These are phyloP conservation scores for Harpagoxenus sublaevis DNA, from an alignment of 2,888 invertebrate genomes.

Conservation along the genomic window DNA sequence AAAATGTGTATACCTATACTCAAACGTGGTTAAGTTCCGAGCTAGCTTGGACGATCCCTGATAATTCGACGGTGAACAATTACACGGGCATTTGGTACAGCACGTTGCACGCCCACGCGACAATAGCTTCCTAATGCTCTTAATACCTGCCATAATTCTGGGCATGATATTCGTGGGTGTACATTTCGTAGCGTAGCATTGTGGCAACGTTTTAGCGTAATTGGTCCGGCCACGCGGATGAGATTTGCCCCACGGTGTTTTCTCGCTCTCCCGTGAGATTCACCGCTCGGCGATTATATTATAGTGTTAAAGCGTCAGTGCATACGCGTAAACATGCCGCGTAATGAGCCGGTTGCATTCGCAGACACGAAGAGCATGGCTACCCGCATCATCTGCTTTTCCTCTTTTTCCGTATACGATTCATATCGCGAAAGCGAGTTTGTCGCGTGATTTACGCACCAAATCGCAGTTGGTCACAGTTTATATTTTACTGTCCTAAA, in stretches of 20 bases:
- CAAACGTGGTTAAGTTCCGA: constrained; percentile 39
- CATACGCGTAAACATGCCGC: constrained; percentile 51
- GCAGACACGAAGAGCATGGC: constrained; percentile 33
- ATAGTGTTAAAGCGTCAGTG: constrained; percentile 48
- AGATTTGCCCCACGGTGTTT: constrained; percentile 60
- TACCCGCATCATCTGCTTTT: constrained; percentile 17
- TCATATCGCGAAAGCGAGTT: constrained; percentile 27
- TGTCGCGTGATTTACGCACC: constrained; percentile 13
- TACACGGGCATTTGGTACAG: constrained; percentile 53
- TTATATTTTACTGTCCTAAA: constrained; percentile 1
- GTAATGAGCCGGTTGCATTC: constrained; percentile 58
- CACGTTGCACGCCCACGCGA: constrained; percentile 49
- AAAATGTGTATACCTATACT: constrained; percentile 1
- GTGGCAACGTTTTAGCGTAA: constrained; percentile 65
- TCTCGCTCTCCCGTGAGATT: constrained; percentile 50
- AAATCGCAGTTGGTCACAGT: constrained; percentile 7
- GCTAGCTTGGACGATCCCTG: constrained; percentile 29
- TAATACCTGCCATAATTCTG: constrained; percentile 68
- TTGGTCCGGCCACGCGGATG: constrained; percentile 56
- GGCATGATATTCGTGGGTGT: constrained; percentile 41
- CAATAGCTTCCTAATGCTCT: constrained; percentile 67
- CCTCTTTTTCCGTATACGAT: neutral
- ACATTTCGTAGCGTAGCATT: constrained; percentile 52
- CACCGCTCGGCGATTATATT: constrained; percentile 60
- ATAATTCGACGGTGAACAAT: constrained; percentile 56